Conservation (phyloP, 2,113 vertebrate genomes). For the Chascanopsetta lugubris region DNA sequence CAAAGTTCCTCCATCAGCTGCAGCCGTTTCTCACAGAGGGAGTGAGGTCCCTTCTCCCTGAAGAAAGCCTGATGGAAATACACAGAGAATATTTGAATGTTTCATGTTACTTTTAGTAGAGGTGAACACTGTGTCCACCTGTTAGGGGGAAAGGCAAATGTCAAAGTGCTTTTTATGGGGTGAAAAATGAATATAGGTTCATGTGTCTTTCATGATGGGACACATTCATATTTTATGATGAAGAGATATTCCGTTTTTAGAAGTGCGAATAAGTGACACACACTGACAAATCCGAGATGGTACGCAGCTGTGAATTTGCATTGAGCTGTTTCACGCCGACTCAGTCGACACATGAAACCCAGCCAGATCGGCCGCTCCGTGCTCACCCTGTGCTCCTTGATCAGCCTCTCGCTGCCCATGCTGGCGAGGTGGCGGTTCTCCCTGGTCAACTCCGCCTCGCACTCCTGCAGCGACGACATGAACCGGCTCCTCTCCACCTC, state of each 20-base stretch:
- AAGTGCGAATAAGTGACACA: no score
- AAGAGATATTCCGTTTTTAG: no score
- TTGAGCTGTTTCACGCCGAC: conserved; percentile 15
- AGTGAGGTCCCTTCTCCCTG: conserved; percentile 88
- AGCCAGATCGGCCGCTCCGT: neutral
- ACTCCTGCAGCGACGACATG: conserved; percentile 85
- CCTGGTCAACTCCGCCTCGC: conserved; percentile 85
- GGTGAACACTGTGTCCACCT: neutral
- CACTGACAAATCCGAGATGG: neutral
- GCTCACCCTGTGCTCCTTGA: conserved; percentile 91
- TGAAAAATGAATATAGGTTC: no score
- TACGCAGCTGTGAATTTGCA: conserved; percentile 14
- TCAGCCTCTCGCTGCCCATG: conserved; percentile 89
- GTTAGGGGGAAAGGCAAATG: neutral
- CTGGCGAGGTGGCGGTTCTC: conserved; percentile 86
- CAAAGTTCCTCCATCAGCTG: conserved; percentile 93
- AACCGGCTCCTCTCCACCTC: conserved; percentile 89
- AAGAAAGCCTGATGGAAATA: conserved; percentile 86
- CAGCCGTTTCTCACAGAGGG: conserved; percentile 90
- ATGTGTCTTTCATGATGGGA: neutral
- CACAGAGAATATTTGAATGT: neutral
- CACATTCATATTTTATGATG: neutral
- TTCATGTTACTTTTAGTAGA: neutral
- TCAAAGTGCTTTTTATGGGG: neutral
- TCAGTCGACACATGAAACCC: conserved; percentile 28